phyloP scores from a whole-genome alignment of 53 echinoderm and acorn worm genomes.

The Arbacia lixula region DNA sequence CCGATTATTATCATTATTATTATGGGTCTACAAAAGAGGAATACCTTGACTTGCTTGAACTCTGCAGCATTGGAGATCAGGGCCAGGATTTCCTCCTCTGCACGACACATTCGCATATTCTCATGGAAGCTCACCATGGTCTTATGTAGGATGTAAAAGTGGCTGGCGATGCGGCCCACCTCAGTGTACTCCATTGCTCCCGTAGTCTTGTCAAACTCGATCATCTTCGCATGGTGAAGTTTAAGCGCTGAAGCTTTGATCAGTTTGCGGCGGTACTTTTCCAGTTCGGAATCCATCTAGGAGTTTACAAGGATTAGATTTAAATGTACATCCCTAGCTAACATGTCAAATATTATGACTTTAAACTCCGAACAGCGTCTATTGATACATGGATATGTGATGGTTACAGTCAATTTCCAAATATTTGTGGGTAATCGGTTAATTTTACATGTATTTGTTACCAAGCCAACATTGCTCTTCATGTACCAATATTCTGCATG shows the following conservation, averaged over 20 bases:
- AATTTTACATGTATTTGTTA: too few relatives aligned
- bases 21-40: neutral
- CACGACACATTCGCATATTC: conserved; percentile 58
- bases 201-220: conserved; percentile 70
- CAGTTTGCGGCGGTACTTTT: conserved; percentile 71
- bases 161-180: conserved; percentile 89
- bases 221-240: conserved; percentile 88
- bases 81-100: conserved; percentile 72
- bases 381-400: too few relatives aligned
- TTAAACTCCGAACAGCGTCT: too few relatives aligned
- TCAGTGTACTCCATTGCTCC: conserved; percentile 87
- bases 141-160: conserved; percentile 88
- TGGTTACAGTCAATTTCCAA: too few relatives aligned
- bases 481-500: too few relatives aligned
- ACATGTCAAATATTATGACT: too few relatives aligned
- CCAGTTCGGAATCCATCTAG: conserved; percentile 77
- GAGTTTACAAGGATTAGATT: too few relatives aligned
- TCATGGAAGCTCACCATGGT: conserved; percentile 88
- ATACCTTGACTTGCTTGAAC: conserved; percentile 93
- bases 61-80: conserved; percentile 84
- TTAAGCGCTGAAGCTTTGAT: conserved; percentile 66
- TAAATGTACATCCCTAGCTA: too few relatives aligned
- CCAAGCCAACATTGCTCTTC: too few relatives aligned
- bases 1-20: too few relatives aligned
- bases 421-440: too few relatives aligned